Percentiles rank a stretch among this genome's conserved stretches.
Evolutionary conservation across 2,113 vertebrate genomes (phyloP).

Genomic region (Brachyhypopomus gauderio): DNA sequence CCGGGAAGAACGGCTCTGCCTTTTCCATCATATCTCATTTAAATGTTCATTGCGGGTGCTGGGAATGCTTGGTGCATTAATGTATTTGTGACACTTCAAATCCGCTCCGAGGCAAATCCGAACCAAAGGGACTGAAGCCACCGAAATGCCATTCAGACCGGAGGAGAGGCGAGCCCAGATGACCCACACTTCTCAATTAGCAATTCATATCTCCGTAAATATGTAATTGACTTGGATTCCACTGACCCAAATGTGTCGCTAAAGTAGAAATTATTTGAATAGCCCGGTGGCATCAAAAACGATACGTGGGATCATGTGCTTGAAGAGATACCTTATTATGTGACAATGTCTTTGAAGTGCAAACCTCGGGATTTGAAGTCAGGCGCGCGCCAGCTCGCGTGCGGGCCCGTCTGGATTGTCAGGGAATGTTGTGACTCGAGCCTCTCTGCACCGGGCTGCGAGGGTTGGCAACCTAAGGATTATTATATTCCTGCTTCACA

Average conservation of each 20-base stretch:
- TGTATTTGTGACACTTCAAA: slow-evolving; percentile 12
- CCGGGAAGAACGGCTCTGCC: neutral
- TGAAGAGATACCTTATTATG: slow-evolving; percentile 4
- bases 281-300: neutral
- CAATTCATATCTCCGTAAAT: neutral
- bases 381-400: slow-evolving; percentile 21
- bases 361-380: slow-evolving; percentile 25
- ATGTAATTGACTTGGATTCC: neutral
- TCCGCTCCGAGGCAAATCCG: neutral
- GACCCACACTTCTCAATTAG: neutral
- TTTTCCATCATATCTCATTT: neutral
- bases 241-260: neutral
- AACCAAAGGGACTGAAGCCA: neutral
- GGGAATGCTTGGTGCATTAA: neutral
- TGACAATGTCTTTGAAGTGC: slow-evolving; percentile 38
- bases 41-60: no score
- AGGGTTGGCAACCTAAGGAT: neutral
- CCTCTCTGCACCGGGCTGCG: neutral
- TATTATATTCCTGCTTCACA: slow-evolving; percentile 7
- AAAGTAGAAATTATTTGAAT: slow-evolving; percentile 24
- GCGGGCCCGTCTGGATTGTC: neutral
- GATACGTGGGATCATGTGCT: neutral
- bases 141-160: neutral
- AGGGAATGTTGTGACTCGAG: slow-evolving; percentile 15
- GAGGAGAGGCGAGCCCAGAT: neutral